phyloP scores from a whole-genome alignment of 1,140 invertebrate genomes.

The Proales similis region DNA sequence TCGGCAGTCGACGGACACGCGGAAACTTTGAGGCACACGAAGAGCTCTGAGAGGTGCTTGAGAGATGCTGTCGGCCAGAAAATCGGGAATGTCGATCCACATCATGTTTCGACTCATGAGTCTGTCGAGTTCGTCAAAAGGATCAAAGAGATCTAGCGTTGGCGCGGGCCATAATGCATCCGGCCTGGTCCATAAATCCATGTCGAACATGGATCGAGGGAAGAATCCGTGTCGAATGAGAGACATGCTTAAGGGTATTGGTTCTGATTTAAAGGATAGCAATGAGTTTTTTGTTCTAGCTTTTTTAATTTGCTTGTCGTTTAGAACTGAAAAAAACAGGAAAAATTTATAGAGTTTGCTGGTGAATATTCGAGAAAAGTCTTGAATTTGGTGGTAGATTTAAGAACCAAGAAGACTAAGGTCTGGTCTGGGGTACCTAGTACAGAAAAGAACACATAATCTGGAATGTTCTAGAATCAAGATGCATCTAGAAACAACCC shows the following conservation, averaged over 20 bases:
- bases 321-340: too few relatives aligned
- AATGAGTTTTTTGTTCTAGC: too few relatives aligned
- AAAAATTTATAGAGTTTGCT: too few relatives aligned
- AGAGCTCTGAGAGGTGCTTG: too few relatives aligned
- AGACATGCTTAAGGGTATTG: slow-evolving; percentile 11
- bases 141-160: slow-evolving; percentile 23
- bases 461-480: too few relatives aligned
- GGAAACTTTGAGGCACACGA: slow-evolving; percentile 19
- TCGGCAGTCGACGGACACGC: slow-evolving; percentile 12
- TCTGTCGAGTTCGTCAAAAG: slow-evolving; percentile 29
- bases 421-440: too few relatives aligned
- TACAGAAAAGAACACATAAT: too few relatives aligned
- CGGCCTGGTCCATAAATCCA: neutral
- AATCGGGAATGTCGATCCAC: slow-evolving; percentile 8
- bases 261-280: neutral
- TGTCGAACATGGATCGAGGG: slow-evolving; percentile 34
- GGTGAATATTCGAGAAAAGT: too few relatives aligned
- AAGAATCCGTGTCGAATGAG: slow-evolving; percentile 10
- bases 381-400: too few relatives aligned
- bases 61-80: neutral
- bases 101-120: neutral
- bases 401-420: too few relatives aligned
- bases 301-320: too few relatives aligned
- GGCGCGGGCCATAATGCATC: slow-evolving; percentile 7
- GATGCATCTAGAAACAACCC: too few relatives aligned